phyloP scores from a whole-genome alignment of 2,113 vertebrate species.

The Tamias sibiricus region DNA sequence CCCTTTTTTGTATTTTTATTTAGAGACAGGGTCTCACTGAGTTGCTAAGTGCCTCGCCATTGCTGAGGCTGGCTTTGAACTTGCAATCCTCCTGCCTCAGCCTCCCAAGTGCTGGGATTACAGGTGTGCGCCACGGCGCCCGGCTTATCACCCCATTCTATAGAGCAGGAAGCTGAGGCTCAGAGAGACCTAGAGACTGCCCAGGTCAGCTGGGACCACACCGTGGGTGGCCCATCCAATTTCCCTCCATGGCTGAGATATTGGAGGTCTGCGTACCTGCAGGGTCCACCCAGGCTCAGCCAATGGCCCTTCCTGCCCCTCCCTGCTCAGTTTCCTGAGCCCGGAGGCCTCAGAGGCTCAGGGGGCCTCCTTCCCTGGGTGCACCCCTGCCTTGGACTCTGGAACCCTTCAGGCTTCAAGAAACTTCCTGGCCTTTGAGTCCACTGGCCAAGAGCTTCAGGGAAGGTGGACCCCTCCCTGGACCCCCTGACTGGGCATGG shows the following conservation, averaged over 20 bases:
- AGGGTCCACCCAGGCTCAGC: no score
- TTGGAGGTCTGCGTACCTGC: accelerated
- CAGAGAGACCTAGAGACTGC: not conserved
- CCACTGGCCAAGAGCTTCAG: not conserved
- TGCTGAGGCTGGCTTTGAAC: no score
- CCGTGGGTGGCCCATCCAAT: accelerated
- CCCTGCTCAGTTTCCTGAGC: not conserved
- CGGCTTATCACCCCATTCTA: not conserved
- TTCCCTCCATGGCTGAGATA: accelerated
- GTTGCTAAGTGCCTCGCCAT: no score
- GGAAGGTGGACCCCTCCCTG: not conserved
- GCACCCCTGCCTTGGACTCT: not conserved
- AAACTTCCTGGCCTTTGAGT: not conserved
- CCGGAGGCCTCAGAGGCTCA: accelerated
- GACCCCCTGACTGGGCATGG: not conserved
- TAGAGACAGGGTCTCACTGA: no score
- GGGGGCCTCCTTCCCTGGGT: not conserved
- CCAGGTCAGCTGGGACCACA: not conserved
- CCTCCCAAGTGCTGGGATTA: no score
- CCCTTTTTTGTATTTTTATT: no score
- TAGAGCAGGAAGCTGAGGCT: not conserved
- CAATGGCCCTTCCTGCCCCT: accelerated
- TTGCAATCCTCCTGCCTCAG: no score
- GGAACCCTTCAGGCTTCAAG: not conserved
- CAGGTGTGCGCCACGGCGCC: no score